Evolutionary conservation across 1,140 invertebrate species (phyloP), one percentile per base, ranked within the genome.

Genomic region (Bombus picipes): DNA sequence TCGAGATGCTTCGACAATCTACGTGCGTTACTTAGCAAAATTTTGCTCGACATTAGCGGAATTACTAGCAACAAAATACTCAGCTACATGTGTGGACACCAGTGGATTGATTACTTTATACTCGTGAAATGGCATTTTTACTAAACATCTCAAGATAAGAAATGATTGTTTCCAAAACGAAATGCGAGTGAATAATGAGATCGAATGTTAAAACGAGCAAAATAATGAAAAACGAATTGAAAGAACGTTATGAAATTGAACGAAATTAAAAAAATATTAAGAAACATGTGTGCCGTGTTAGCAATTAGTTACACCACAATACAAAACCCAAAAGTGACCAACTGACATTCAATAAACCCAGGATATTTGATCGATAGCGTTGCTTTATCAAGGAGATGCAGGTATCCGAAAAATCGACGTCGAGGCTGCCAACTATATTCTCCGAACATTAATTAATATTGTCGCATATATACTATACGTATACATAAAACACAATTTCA

Each of bases 81-180:
- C 93, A 94, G 93, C 93, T 94, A 93, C 92, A 91, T 84, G 66
- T 91, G 93, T 95, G 94, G 94, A 95, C 94, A 95, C 93, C 93
- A 93, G 88, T 92, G 78, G 80, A 92, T 80, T 76, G 77, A 47
- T 87, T 81, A 89, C 89, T 88, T 86, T 83, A 81, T 81, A 34
- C 77, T 83, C 47, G 68, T 87, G 68, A 41, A 77, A 34, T 68
- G 57, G 34, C 37, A 47, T 59, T 75, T 43, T 32, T 39, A 41
- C 41, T 72, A 79, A 89, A 84, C 75, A 65, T 78, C 53, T 83
- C 62, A n/a, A 87, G 79, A 83, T 22, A 66, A 85, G 86, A 77
- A 37, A 41, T 34, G 66, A 73, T 39, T 79, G 28, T 65, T 22
- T 85, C 18, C 41, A 15, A 13, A 86, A 32, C 15, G 70, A 78